Evolutionary conservation across 2,888 invertebrate species (phyloP).

Genomic region (Hydroisotoma schaefferi): DNA sequence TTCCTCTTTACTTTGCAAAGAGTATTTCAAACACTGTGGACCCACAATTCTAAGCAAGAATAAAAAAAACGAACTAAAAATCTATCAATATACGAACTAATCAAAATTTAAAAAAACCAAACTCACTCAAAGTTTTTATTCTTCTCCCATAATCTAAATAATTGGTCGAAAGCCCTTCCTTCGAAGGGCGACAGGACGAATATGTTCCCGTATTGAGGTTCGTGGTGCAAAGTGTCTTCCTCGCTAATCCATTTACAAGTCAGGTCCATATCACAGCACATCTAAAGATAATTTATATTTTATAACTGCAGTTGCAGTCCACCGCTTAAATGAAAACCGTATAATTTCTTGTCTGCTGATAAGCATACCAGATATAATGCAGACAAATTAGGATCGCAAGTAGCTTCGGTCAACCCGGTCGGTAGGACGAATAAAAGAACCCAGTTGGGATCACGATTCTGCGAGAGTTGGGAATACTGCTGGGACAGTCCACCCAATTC

Average conservation of each 20-base stretch:
- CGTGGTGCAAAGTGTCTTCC: constrained; percentile 58
- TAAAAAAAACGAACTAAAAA: constrained; percentile 11
- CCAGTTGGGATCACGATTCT: constrained; percentile 9
- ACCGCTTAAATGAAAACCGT: not conserved
- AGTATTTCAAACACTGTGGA: constrained; percentile 69
- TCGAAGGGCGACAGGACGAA: constrained; percentile 75
- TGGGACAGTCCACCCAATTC: not conserved
- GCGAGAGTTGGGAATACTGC: constrained; percentile 7
- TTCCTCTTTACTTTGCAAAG: not conserved
- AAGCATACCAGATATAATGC: constrained; percentile 35
- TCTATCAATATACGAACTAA: not conserved
- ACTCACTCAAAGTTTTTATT: not conserved
- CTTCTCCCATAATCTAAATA: too few species aligned
- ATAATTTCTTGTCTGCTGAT: constrained; percentile 13
- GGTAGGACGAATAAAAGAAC: constrained; percentile 42
- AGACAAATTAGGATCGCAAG: constrained; percentile 15
- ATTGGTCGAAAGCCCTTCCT: too few species aligned
- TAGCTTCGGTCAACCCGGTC: constrained; percentile 19
- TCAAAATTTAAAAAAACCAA: constrained; percentile 46
- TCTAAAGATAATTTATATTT: not conserved
- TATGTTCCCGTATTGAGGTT: constrained; percentile 65
- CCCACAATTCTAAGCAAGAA: constrained; percentile 66
- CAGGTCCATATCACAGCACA: constrained; percentile 58
- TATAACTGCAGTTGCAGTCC: not conserved
- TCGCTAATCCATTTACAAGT: constrained; percentile 65